Conservation (phyloP, 2,888 invertebrate species). For the Lasioglossum vierecki region DNA sequence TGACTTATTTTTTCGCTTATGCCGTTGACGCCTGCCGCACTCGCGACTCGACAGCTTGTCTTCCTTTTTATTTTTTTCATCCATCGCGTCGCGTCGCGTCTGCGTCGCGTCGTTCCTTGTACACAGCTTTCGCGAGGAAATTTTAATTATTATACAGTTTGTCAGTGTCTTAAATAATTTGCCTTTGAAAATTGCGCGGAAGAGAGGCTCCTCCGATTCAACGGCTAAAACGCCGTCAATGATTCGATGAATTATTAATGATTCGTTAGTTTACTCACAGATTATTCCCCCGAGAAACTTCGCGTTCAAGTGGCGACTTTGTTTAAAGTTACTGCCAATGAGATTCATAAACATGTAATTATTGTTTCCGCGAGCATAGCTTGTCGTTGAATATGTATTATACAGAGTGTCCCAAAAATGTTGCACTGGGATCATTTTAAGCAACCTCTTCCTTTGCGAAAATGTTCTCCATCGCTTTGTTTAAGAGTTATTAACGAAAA, state of each 20-base stretch:
- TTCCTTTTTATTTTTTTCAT: background rate
- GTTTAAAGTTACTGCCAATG: background rate
- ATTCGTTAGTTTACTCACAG: slow-evolving; percentile 11
- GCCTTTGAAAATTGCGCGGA: slow-evolving; percentile 52
- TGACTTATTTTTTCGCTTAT: slow-evolving; percentile 44
- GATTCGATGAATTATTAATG: slow-evolving; percentile 51
- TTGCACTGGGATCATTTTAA: too few relatives aligned
- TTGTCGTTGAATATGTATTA: too few relatives aligned
- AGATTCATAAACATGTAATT: background rate
- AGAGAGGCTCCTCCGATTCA: slow-evolving; percentile 53
- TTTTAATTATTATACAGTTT: slow-evolving; percentile 68
- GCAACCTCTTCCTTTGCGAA: too few relatives aligned
- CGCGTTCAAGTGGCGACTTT: background rate
- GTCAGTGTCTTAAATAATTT: slow-evolving; percentile 68
- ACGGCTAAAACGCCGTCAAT: slow-evolving; percentile 60
- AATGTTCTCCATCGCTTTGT: too few relatives aligned
- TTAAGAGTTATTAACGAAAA: too few relatives aligned
- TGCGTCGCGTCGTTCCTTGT: slow-evolving; percentile 2
- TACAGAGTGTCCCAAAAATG: too few relatives aligned
- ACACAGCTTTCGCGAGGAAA: slow-evolving; percentile 45
- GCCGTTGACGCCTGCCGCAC: background rate
- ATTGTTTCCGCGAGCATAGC: background rate
- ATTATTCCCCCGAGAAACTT: background rate
- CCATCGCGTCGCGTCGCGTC: too few relatives aligned
- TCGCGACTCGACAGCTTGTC: slow-evolving; percentile 43